A percentile compares a stretch with the other conserved stretches of the same genome.
Evolutionary conservation across 2,888 invertebrate genomes (phyloP).

Genomic region (Leptogaster cylindrica): DNA sequence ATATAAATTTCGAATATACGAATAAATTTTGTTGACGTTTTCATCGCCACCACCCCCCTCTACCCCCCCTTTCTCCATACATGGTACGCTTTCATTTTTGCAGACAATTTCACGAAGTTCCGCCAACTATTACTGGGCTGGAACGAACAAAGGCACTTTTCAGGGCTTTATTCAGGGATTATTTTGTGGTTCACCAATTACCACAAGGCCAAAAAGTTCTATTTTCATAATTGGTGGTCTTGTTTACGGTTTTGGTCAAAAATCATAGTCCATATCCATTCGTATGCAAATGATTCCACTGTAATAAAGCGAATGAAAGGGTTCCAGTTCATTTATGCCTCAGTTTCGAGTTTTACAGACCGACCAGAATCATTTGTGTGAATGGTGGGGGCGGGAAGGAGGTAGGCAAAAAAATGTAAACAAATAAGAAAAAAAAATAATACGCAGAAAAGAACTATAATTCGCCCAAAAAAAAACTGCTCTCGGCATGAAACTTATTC

Average conservation of each 20-base stretch:
- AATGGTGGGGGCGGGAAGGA: not conserved
- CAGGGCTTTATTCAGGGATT: not conserved
- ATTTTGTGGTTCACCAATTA: conserved; percentile 11
- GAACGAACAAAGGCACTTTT: not conserved
- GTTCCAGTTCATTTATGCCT: conserved; percentile 9
- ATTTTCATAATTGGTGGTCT: conserved; percentile 20
- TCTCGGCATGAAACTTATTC: not conserved
- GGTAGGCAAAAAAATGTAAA: too few relatives aligned
- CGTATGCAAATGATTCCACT: conserved; percentile 4
- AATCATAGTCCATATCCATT: conserved; percentile 18
- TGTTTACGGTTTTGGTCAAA: conserved; percentile 23
- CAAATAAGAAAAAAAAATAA: not conserved
- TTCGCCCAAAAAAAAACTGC: conserved; percentile 1
- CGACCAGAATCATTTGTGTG: too few relatives aligned
- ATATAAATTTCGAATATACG: too few relatives aligned
- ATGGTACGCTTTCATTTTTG: too few relatives aligned
- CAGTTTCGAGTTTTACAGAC: not conserved
- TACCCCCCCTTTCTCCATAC: too few relatives aligned
- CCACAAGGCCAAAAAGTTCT: not conserved
- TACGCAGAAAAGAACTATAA: not conserved
- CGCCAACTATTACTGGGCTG: too few relatives aligned
- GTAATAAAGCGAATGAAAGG: conserved; percentile 14
- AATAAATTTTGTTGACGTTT: too few relatives aligned
- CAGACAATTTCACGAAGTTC: too few relatives aligned
- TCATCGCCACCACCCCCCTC: too few relatives aligned